Percentiles rank a stretch among this genome's conserved stretches.
Conservation (phyloP, 2,113 vertebrate genomes). For the Myxocyprinus asiaticus region DNA sequence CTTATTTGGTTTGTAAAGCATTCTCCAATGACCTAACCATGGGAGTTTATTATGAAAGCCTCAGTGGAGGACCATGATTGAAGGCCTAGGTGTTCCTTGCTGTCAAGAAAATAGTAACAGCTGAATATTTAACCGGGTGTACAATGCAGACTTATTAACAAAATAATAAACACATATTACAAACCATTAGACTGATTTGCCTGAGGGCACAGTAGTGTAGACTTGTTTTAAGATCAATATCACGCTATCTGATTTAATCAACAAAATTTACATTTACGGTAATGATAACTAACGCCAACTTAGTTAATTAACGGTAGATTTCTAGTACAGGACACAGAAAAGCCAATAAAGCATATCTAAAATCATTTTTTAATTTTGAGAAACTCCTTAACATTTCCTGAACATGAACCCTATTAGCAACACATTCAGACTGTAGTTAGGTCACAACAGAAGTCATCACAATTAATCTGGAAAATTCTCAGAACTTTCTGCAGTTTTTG, state of each 20-base stretch:
- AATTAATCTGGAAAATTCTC: no score
- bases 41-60: neutral
- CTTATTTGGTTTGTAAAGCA: slow-evolving; percentile 65
- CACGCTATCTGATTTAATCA: neutral
- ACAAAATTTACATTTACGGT: neutral
- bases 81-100: neutral
- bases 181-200: neutral
- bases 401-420: no score
- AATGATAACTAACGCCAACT: neutral
- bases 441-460: neutral
- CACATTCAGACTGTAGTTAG: no score
- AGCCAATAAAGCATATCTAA: neutral
- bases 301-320: no score
- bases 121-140: neutral
- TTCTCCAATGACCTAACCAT: slow-evolving; percentile 20
- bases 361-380: neutral
- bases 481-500: no score
- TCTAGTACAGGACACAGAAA: neutral
- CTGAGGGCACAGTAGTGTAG: neutral
- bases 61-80: neutral
- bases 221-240: neutral
- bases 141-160: neutral
- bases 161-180: neutral
- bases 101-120: slow-evolving; percentile 12
- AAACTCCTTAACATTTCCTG: no score